A percentile compares a stretch with the other conserved stretches of the same genome.
phyloP scores from a whole-genome alignment of 1,140 invertebrate genomes.

The Cherax destructor region DNA sequence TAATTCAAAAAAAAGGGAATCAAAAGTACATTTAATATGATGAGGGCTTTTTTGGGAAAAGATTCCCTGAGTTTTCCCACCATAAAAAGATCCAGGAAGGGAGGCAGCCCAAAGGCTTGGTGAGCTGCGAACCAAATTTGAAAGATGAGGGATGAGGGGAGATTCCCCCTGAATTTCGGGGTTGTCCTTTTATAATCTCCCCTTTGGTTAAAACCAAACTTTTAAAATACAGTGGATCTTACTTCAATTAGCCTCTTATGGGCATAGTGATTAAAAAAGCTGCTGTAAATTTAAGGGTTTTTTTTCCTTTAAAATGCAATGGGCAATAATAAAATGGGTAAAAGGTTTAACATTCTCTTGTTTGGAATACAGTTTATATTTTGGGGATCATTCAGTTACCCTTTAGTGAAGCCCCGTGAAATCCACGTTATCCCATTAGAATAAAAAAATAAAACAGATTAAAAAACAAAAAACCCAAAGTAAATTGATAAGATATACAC shows the following conservation, averaged over 20 bases:
- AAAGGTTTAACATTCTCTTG: background rate
- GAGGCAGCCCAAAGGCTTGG: too few relatives aligned
- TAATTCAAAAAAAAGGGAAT: background rate
- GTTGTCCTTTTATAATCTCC: too few relatives aligned
- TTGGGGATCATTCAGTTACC: background rate
- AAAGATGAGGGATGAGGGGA: too few relatives aligned
- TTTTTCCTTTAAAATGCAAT: background rate
- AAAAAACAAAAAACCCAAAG: background rate
- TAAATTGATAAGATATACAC: background rate
- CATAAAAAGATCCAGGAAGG: too few relatives aligned
- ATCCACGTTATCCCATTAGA: background rate
- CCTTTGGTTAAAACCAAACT: background rate
- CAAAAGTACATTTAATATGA: background rate
- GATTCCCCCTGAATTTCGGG: constrained; percentile 72
- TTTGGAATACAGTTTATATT: background rate
- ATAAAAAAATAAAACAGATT: background rate
- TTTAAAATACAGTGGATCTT: background rate
- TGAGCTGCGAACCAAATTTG: too few relatives aligned
- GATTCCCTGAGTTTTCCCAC: too few relatives aligned
- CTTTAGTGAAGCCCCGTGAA: background rate
- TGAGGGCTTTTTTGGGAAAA: background rate
- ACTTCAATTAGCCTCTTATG: constrained; percentile 14
- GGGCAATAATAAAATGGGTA: background rate
- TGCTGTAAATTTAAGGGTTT: background rate
- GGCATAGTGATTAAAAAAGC: constrained; percentile 25